phyloP scores from a whole-genome alignment of 2,797 vertebrate species.

The Sebastiscus albofasciatus region DNA sequence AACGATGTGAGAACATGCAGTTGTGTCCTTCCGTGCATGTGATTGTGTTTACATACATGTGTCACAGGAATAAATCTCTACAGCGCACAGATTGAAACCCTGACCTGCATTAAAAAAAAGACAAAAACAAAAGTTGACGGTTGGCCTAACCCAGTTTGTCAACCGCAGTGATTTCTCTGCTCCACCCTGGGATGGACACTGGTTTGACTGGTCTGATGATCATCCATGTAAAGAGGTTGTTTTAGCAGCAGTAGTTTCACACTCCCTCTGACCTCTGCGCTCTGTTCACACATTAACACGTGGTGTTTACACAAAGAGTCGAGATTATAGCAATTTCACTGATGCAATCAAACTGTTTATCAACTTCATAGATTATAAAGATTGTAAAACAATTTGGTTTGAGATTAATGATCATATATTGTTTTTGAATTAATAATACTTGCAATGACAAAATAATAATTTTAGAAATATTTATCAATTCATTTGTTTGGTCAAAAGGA shows the following conservation, averaged over 20 bases:
- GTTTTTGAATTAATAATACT: not conserved
- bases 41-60: not conserved
- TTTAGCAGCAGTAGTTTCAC: conserved; percentile 28
- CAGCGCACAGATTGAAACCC: conserved; percentile 8
- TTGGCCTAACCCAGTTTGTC: conserved; percentile 54
- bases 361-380: not conserved
- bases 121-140: conserved; percentile 35
- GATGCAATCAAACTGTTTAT: not conserved
- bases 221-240: conserved; percentile 13
- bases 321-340: not conserved
- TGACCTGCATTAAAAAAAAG: conserved; percentile 1
- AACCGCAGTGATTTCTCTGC: conserved; percentile 62
- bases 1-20: not conserved
- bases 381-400: not conserved
- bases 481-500: not conserved
- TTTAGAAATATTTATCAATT: not conserved
- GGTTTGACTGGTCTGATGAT: conserved; percentile 68
- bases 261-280: conserved; percentile 13
- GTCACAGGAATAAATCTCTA: not conserved
- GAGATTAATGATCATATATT: not conserved
- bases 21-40: not conserved
- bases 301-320: not conserved
- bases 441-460: not conserved
- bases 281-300: not conserved
- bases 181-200: conserved; percentile 67